These are phyloP conservation scores for Homarus gammarus DNA, from an alignment of 2,888 invertebrate species.

Conservation along the genomic window DNA sequence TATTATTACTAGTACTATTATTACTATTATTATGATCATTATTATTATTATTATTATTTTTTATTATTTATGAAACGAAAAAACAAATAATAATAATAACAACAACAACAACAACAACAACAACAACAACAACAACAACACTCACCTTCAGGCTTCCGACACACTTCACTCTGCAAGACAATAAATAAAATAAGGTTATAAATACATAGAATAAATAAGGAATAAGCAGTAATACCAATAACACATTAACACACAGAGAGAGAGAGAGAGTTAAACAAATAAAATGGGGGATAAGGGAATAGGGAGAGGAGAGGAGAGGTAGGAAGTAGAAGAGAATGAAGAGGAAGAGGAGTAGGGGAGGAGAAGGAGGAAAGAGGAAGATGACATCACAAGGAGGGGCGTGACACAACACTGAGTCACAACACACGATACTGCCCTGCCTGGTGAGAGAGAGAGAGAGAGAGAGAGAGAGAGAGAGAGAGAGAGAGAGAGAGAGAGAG, in stretches of 20 bases:
- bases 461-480: neutral
- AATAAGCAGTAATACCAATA: neutral
- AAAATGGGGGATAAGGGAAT: neutral
- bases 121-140: no score
- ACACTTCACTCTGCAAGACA: neutral
- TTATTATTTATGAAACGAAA: no score
- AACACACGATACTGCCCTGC: no score
- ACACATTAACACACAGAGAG: neutral
- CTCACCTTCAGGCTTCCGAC: no score
- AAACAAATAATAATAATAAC: no score
- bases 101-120: no score
- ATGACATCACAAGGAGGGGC: neutral
- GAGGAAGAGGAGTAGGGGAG: no score
- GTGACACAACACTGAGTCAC: no score
- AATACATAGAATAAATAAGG: no score
- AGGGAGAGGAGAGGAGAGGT: neutral
- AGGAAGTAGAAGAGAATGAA: neutral
- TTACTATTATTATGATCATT: neutral
- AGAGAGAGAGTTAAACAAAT: neutral
- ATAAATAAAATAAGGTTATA: neutral
- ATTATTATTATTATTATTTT: constrained; percentile 4
- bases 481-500: neutral
- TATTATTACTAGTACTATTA: neutral
- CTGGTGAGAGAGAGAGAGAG: neutral
- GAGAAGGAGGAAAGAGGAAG: neutral